Base-by-base conservation (phyloP, 2,113 vertebrate genomes). In the Albula goreensis region DNA sequence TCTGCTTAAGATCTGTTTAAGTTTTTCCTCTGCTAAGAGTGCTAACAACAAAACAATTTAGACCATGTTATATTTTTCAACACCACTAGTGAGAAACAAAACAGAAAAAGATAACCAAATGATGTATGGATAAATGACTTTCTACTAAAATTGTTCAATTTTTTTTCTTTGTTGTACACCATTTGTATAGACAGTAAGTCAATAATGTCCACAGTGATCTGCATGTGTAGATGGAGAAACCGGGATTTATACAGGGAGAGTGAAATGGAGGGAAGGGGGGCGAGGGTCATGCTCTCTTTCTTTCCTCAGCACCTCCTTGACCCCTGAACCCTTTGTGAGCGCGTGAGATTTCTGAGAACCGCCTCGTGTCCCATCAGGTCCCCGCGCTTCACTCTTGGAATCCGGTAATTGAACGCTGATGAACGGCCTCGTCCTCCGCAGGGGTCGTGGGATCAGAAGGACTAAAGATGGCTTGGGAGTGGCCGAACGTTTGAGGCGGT, bases 391-490 rank as follows among this genome's bases (percentile, higher is more conserved):
- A 7, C 63, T 80, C 83, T 88, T 87, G 89, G 90, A 88, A 90
- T 88, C 25, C 57, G 84, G 66, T 89, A 88, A 90, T 90, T 88
- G 86, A 87, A n/a, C 84, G 80, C 81, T 83, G 84, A 85, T 89
- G 87, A 85, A 81, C 87, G 81, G 48, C 81, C 89, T 90, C 90
- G 60, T 74, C 79, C n/a, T 89, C 66, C 86, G 89, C 89, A 85
- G 86, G 81, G 92, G 93, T 95, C 93, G 91, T 92, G 91, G 93
- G 95, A 94, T 95, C 94, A 93, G 91, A 92, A 91, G 81, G 92
- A 94, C 94, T 91, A 87, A 49, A 86, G 91, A 86, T 92, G 90
- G 90, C 90, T 90, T 91, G 90, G 92, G 94, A 92, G 94, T 93
- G 92, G 93, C 91, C 85, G 90, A 89, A 91, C 92, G 86, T 79